Evolutionary conservation across 2,888 invertebrate genomes (phyloP), one percentile per base, ranked within the genome.

Genomic region (Philopedon plagiatum): DNA sequence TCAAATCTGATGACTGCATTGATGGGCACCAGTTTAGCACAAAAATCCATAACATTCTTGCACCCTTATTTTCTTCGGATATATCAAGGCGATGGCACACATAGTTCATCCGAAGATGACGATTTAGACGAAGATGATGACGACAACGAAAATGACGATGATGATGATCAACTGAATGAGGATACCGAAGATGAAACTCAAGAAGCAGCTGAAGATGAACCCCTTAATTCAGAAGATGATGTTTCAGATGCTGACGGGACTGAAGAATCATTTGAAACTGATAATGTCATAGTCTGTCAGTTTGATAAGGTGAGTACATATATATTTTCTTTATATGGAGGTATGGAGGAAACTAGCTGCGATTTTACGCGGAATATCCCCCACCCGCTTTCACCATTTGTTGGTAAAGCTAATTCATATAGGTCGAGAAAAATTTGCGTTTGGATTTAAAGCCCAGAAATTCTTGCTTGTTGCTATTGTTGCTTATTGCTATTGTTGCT

Each of bases 251-350:
- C 98, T 81, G 95, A 97, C 83, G 93, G 95, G 0, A 90, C 93
- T 76, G 97, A 98, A 85, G 77, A 77, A 68, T 90, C 98, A 85
- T 99, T 99, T 88, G 99, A 99, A 81, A 98, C 98, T 61, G 99
- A 99, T 80, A 99, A 99, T 89, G 98, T 99, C 70, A 97, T 99
- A 76, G 99, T 99, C 71, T 99, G 99, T 86, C 99, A 99, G 86
- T 99, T 98, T 87, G 99, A 99, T 87, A 99, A 99, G 75, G 79
- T 79, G 54, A 34, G 51, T 57, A 4, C n/a, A n/a, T n/a, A n/a
- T n/a, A 5, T 15, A 39, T 1, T 15, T 5, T 15, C n/a, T n/a
- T n/a, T n/a, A n/a, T n/a, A n/a, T n/a, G n/a, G n/a, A n/a, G n/a
- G n/a, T n/a, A n/a, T n/a, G n/a, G n/a, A n/a, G n/a, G n/a, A n/a